These are phyloP conservation scores for Pantherophis guttatus DNA, from an alignment of 2,113 vertebrate genomes.

Conservation along the genomic window DNA sequence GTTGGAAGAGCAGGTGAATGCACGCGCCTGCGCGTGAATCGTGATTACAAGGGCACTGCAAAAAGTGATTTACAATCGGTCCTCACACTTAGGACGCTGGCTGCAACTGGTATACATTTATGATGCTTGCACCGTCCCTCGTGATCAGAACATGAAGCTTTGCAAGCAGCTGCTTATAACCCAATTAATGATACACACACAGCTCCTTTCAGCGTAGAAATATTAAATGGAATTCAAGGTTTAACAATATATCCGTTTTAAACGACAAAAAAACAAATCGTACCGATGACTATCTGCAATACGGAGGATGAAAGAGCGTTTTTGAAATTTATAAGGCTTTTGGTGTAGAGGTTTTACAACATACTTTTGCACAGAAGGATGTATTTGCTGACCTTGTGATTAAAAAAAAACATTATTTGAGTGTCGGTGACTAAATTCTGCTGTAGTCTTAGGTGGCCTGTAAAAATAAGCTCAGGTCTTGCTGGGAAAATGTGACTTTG, in stretches of 20 bases:
- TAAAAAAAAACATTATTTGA: background rate
- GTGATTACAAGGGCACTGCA: no score
- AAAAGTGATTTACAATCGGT: no score
- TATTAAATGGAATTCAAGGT: background rate
- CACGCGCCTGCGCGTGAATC: no score
- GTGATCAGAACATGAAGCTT: background rate
- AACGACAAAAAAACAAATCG: background rate
- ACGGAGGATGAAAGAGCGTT: background rate
- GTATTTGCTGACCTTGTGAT: background rate
- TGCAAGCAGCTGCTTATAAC: background rate
- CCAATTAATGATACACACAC: background rate
- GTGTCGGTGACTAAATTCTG: background rate
- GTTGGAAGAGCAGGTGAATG: no score
- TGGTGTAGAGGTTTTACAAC: background rate
- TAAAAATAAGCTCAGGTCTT: background rate
- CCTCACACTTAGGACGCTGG: no score
- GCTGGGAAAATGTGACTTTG: background rate
- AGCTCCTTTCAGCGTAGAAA: background rate
- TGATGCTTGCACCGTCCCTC: background rate
- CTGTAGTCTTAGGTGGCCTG: no score
- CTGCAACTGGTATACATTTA: background rate
- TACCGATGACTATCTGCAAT: background rate
- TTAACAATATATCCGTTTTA: background rate
- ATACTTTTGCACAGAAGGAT: background rate
- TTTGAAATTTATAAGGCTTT: background rate